A percentile compares a stretch with the other conserved stretches of the same genome.
These are phyloP conservation scores for Rhinoraja longicauda DNA, from an alignment of 2,797 vertebrate genomes.

Conservation along the genomic window DNA sequence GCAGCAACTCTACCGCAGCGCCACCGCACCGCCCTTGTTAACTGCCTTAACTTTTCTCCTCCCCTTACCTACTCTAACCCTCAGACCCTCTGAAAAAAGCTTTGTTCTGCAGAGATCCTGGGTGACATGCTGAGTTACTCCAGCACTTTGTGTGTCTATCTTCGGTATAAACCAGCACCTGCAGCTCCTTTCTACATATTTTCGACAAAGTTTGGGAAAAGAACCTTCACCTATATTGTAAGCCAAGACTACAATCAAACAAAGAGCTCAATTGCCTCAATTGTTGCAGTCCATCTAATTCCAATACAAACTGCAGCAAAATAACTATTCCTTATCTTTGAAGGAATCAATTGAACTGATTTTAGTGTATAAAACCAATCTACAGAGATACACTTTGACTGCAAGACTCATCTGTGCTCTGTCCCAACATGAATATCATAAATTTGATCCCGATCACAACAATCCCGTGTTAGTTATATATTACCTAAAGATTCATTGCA, in stretches of 20 bases:
- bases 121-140: no score
- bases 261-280: no score
- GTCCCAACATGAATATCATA: background rate
- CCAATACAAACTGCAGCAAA: background rate
- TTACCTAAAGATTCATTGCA: background rate
- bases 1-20: no score
- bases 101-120: no score
- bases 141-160: no score
- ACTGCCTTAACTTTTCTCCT: no score
- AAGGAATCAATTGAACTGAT: background rate
- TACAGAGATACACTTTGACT: background rate
- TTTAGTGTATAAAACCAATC: background rate
- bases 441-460: background rate
- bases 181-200: no score
- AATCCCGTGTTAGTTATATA: background rate
- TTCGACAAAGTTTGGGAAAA: background rate
- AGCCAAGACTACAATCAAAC: background rate
- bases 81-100: no score
- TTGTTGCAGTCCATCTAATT: no score
- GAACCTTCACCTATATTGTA: background rate
- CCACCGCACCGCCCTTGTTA: no score
- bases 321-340: background rate
- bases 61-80: no score
- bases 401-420: background rate
- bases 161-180: no score